Percentiles rank a stretch among this genome's conserved stretches.
Conservation (phyloP, 2,797 vertebrate genomes). For the Mustela erminea region DNA sequence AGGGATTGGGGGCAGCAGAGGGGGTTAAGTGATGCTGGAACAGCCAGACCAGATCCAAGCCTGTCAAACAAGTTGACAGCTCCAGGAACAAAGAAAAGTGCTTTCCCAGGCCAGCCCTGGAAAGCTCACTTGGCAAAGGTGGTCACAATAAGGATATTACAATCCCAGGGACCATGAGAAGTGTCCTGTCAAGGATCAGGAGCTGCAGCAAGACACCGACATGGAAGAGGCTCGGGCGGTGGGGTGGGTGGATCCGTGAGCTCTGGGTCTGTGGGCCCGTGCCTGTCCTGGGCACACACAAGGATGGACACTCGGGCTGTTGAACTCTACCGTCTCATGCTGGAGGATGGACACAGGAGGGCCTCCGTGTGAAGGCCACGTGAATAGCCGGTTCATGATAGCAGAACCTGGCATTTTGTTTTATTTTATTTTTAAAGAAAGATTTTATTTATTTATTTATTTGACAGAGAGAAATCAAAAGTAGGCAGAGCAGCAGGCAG, state of each 20-base stretch:
- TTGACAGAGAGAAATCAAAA: no score
- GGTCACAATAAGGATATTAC: conserved; percentile 25
- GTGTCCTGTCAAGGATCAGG: background rate
- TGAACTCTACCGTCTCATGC: background rate
- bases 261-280: background rate
- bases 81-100: conserved; percentile 49
- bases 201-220: background rate
- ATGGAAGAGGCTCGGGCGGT: background rate
- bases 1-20: conserved; percentile 13
- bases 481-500: no score
- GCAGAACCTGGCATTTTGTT: background rate
- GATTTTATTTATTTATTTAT: no score
- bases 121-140: conserved; percentile 51
- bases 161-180: conserved; percentile 29
- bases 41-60: conserved; percentile 57
- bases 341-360: background rate
- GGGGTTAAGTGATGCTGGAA: conserved; percentile 45
- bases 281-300: background rate
- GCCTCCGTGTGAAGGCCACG: background rate
- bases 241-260: background rate
- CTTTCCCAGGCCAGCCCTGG: conserved; percentile 62
- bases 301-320: background rate
- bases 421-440: no score
- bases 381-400: background rate
- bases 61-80: conserved; percentile 42